phyloP scores from a whole-genome alignment of 2,888 invertebrate species.

The Caenorhabditis drosophilae region DNA sequence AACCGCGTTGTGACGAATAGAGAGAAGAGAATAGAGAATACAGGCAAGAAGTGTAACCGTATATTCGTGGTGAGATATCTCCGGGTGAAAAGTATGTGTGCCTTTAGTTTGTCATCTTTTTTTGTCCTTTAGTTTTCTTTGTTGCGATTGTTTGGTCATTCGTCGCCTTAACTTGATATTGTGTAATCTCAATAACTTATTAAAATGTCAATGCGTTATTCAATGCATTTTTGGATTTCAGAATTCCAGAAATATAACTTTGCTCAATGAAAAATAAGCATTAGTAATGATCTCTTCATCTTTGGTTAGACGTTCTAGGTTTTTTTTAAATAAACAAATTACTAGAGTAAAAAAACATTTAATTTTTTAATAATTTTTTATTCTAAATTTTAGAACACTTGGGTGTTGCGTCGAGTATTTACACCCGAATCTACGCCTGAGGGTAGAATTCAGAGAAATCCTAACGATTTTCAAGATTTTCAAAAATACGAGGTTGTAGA shows the following conservation, averaged over 20 bases:
- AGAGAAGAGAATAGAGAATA: background rate
- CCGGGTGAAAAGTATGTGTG: constrained; percentile 3
- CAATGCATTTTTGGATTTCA: too few relatives aligned
- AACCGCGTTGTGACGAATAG: constrained; percentile 3
- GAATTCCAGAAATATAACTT: too few relatives aligned
- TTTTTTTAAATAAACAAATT: constrained; percentile 15
- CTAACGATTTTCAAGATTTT: constrained; percentile 55
- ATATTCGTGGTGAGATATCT: constrained; percentile 25
- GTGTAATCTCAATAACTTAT: too few relatives aligned
- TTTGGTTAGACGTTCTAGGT: constrained; percentile 3
- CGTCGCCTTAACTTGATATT: too few relatives aligned
- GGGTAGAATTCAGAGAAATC: constrained; percentile 57
- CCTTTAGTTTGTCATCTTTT: constrained; percentile 41
- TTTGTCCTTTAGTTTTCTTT: constrained; percentile 7
- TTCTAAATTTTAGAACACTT: constrained; percentile 49
- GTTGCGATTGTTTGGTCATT: background rate
- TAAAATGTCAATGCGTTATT: too few relatives aligned
- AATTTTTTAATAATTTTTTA: background rate
- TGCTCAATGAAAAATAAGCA: too few relatives aligned
- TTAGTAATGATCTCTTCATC: constrained; percentile 5
- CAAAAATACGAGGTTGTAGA: constrained; percentile 56
- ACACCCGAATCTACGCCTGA: constrained; percentile 52
- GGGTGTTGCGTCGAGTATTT: constrained; percentile 55
- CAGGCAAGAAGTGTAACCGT: constrained; percentile 1
- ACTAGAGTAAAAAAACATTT: constrained; percentile 8